Evolutionary conservation across 2,888 invertebrate genomes (phyloP).

Genomic region (Linhomoeus sp.): DNA sequence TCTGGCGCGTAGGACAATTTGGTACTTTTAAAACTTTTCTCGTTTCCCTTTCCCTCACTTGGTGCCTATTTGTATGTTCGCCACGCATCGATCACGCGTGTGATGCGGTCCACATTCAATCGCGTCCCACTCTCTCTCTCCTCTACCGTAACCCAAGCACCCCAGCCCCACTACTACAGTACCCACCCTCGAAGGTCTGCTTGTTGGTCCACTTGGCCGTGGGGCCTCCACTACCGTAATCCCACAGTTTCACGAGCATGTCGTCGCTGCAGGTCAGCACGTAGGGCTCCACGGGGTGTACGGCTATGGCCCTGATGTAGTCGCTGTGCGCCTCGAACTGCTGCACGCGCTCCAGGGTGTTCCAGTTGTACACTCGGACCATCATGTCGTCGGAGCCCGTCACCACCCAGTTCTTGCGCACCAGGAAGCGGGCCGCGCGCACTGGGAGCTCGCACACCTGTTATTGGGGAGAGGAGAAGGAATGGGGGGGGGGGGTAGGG

Average conservation of each 20-base stretch:
- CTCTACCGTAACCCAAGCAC: too few species aligned
- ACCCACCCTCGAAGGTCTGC: constrained; percentile 77
- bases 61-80: too few species aligned
- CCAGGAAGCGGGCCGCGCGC: constrained; percentile 79
- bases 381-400: constrained; percentile 56
- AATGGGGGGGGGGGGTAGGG: neutral
- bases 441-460: constrained; percentile 80
- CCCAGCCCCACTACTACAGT: too few species aligned
- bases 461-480: constrained; percentile 16
- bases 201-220: constrained; percentile 94
- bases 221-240: constrained; percentile 51
- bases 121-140: too few species aligned
- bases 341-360: constrained; percentile 84
- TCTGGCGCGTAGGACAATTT: too few species aligned
- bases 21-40: too few species aligned
- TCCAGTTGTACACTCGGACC: constrained; percentile 89
- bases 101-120: too few species aligned
- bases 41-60: too few species aligned
- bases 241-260: constrained; percentile 95
- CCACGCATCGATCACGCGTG: too few species aligned
- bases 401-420: constrained; percentile 93
- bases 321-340: constrained; percentile 96
- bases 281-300: constrained; percentile 91
- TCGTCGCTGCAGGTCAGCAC: constrained; percentile 79
- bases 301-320: constrained; percentile 81